These are phyloP conservation scores for Sciurus vulgaris DNA, from an alignment of 2,797 vertebrate genomes.

Conservation along the genomic window DNA sequence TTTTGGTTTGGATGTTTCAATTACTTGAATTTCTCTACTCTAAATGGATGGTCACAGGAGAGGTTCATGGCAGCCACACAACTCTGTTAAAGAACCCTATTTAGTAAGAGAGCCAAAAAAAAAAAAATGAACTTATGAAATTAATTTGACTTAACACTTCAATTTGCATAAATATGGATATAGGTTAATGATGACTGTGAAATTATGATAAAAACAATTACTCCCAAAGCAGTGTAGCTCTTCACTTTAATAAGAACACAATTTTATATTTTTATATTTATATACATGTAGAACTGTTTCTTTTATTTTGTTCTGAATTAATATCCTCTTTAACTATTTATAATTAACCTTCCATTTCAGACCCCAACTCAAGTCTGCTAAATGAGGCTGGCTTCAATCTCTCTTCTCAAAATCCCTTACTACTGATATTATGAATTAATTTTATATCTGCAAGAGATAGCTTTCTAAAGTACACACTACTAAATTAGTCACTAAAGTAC, in stretches of 20 bases:
- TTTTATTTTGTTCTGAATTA: neutral
- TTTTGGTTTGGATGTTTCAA: neutral
- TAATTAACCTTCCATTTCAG: neutral
- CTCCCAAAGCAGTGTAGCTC: neutral
- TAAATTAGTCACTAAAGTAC: neutral
- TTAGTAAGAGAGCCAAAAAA: neutral
- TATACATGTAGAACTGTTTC: neutral
- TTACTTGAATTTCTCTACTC: neutral
- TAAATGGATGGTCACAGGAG: neutral
- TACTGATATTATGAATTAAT: neutral
- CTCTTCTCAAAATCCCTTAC: neutral
- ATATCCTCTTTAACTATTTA: constrained; percentile 12
- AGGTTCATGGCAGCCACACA: neutral
- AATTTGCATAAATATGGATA: constrained; percentile 17
- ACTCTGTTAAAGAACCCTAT: neutral
- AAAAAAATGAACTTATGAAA: constrained; percentile 14
- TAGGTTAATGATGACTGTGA: constrained; percentile 11
- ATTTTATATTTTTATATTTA: neutral
- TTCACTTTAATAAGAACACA: neutral
- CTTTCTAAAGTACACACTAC: neutral
- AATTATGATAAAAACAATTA: constrained; percentile 31
- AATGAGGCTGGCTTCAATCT: neutral
- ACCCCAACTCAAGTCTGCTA: neutral
- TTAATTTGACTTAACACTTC: neutral
- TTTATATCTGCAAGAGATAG: neutral